Evolutionary conservation across 2,888 invertebrate genomes (phyloP), one percentile per base, ranked within the genome.

Genomic region (Xestia ashworthii): DNA sequence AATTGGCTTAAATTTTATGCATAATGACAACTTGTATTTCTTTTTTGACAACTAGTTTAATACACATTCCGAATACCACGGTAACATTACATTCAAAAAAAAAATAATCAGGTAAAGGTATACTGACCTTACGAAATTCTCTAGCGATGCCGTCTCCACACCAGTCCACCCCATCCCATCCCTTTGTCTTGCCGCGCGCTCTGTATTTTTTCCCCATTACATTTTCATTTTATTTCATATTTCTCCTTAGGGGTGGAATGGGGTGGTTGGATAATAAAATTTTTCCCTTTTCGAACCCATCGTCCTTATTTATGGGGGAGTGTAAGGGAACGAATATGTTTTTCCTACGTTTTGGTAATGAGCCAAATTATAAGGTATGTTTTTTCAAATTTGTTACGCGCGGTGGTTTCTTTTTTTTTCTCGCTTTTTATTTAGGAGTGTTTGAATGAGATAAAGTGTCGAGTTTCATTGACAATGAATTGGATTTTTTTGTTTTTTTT

Each of bases 171-270:
- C 70, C 80, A 82, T 89, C 91, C 92, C 92, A 90, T 95, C 96
- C 95, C 95, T 96, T 96, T 96, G 96, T 96, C 96, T 96, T 96
- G 94, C 94, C 92, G 89, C 92, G 90, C 93, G 90, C 93, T 92
- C 92, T 93, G 95, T 96, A 96, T 96, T 96, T 96, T 96, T 96
- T 96, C 95, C 95, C 96, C 95, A 96, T 96, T 96, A 96, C 95
- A 95, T 96, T 96, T 96, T 96, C 96, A 96, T 96, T 96, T 96
- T 96, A 96, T 96, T 96, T 96, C 96, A 96, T 96, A 96, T 96
- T 96, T 94, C 96, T 95, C 96, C 95, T 95, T 94, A 91, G 89
- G 93, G 94, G 90, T 81, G 91, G 87, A 87, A 72, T 19, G 84
- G 89, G 89, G 87, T 65, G 89, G 89, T 70, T 65, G 81, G 93